Evolutionary conservation across 2,113 vertebrate genomes (phyloP).

Genomic region (Phyllopteryx taeniolatus): DNA sequence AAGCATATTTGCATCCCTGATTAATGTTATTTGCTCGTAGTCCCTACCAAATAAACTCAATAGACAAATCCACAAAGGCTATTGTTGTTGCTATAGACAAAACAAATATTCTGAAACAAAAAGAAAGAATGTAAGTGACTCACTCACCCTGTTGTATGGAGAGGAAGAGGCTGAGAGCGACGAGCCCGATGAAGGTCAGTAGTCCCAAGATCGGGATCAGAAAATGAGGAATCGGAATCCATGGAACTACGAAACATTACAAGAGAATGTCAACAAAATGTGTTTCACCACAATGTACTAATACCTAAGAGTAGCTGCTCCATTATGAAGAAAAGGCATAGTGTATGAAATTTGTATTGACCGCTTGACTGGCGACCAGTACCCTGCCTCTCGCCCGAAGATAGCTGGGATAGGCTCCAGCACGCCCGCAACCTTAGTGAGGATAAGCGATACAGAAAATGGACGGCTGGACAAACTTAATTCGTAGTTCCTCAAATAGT

Average conservation of each 20-base stretch:
- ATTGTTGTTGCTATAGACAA: background rate
- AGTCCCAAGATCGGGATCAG: conserved; percentile 43
- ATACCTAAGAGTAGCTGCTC: background rate
- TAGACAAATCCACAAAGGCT: no score
- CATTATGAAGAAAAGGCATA: background rate
- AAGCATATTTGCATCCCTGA: no score
- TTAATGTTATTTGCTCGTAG: no score
- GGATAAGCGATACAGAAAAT: no score
- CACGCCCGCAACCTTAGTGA: no score
- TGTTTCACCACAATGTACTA: background rate
- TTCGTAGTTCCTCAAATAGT: no score
- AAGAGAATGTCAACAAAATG: background rate
- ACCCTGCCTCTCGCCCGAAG: no score
- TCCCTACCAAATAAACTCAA: no score
- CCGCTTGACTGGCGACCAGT: no score
- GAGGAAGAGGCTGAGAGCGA: conserved; percentile 33
- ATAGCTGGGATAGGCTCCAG: no score
- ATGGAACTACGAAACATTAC: conserved; percentile 25
- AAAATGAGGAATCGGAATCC: conserved; percentile 6
- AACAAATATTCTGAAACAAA: background rate
- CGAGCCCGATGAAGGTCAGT: conserved; percentile 15
- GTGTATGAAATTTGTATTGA: no score
- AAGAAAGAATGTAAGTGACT: background rate
- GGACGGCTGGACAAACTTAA: no score
- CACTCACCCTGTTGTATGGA: conserved; percentile 43